These are phyloP conservation scores for Acanthosepion pharaonis DNA, from an alignment of 2,888 invertebrate species.

Conservation along the genomic window DNA sequence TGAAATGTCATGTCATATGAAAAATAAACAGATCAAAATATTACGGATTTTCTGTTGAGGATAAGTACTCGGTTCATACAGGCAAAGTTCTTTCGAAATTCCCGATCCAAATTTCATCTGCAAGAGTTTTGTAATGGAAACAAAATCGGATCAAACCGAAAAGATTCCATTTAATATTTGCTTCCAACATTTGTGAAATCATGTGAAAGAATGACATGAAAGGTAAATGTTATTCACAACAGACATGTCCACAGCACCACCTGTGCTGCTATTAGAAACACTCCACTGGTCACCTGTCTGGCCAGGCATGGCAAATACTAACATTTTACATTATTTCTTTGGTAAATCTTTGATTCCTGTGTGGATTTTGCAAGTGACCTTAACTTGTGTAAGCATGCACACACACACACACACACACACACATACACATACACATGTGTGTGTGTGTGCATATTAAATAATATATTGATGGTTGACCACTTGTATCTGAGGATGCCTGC, in stretches of 20 bases:
- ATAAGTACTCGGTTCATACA: background rate
- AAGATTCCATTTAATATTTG: background rate
- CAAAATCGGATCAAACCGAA: background rate
- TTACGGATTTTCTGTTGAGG: background rate
- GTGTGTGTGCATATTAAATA: background rate
- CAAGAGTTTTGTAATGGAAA: background rate
- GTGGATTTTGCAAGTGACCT: background rate
- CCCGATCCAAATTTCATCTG: background rate
- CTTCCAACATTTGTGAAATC: background rate
- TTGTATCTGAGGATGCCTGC: no score
- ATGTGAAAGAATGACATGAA: background rate
- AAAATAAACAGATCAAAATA: background rate
- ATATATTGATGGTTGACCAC: no score
- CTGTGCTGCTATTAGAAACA: background rate
- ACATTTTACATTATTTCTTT: background rate
- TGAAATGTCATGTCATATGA: background rate
- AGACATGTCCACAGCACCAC: constrained; percentile 33
- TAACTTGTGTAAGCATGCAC: background rate
- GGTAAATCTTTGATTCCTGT: background rate
- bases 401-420: no score
- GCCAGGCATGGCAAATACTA: constrained; percentile 33
- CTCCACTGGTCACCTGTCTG: constrained; percentile 33
- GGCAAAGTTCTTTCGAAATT: background rate
- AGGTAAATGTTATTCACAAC: background rate
- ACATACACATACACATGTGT: no score